phyloP scores from a whole-genome alignment of 2,113 vertebrate species.

The Prunella fulvescens region DNA sequence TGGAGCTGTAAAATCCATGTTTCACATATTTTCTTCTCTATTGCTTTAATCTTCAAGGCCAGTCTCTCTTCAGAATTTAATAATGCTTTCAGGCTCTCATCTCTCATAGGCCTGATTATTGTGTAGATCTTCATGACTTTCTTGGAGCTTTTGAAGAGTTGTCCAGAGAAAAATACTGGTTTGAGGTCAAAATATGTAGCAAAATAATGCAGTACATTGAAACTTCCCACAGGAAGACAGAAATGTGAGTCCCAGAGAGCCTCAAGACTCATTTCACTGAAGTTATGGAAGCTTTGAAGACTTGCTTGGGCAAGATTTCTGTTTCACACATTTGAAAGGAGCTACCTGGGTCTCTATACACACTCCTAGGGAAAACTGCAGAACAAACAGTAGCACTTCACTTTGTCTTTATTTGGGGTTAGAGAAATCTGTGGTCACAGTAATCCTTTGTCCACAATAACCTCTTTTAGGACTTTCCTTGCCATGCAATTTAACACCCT shows the following conservation, averaged over 20 bases:
- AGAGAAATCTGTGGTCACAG: neutral
- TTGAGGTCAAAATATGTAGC: neutral
- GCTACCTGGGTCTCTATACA: neutral
- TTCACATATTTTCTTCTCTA: neutral
- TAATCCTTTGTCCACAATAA: slow-evolving; percentile 2
- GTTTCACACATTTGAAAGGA: slow-evolving; percentile 42
- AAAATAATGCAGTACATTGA: neutral
- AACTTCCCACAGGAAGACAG: slow-evolving; percentile 25
- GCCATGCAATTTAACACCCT: neutral
- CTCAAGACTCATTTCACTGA: slow-evolving; percentile 44
- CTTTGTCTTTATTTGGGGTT: neutral
- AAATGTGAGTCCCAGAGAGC: slow-evolving; percentile 36
- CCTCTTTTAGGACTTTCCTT: neutral
- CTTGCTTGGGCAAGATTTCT: slow-evolving; percentile 56
- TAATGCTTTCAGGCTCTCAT: neutral
- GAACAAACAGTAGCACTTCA: neutral
- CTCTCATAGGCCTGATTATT: neutral
- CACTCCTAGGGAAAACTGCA: neutral
- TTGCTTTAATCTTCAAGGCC: neutral
- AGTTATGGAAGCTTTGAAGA: slow-evolving; percentile 49
- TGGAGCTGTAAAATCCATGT: neutral
- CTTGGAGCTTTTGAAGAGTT: neutral
- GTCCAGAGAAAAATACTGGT: neutral
- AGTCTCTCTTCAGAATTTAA: neutral
- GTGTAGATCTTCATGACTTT: neutral